Evolutionary conservation across 2,888 invertebrate species (phyloP).

Genomic region (Exocentrus adspersus): DNA sequence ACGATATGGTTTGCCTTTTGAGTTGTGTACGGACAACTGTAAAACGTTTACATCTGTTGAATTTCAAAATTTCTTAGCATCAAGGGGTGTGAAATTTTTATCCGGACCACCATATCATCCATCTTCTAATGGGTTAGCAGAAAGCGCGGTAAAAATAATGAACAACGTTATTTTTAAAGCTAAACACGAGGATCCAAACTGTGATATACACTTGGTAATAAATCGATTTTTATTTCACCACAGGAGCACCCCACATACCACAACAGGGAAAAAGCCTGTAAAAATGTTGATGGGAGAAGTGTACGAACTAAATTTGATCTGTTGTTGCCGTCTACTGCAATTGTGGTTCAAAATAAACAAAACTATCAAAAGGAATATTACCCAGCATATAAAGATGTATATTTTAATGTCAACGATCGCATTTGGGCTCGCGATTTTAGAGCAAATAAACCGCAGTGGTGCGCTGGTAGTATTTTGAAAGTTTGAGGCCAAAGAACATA

Average conservation of each 20-base stretch:
- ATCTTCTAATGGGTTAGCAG: constrained; percentile 17
- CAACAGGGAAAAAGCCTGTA: background rate
- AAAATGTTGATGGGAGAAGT: background rate
- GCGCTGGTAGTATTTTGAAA: no score
- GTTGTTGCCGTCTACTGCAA: background rate
- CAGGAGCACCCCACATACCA: background rate
- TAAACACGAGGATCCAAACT: background rate
- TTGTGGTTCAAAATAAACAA: no score
- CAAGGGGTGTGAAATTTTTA: constrained; percentile 44
- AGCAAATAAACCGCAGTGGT: no score
- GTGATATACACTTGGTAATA: constrained; percentile 8
- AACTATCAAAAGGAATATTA: no score
- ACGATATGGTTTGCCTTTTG: constrained; percentile 36
- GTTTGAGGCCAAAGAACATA: no score
- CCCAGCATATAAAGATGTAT: no score
- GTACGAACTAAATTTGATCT: background rate
- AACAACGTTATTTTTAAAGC: constrained; percentile 18
- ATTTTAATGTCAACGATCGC: no score
- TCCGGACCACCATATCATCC: constrained; percentile 40
- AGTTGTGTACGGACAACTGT: constrained; percentile 42
- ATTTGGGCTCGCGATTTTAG: no score
- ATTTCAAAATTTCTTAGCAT: constrained; percentile 41
- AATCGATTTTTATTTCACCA: background rate
- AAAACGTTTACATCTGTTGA: constrained; percentile 36
- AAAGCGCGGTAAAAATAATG: constrained; percentile 22